Evolutionary conservation across 2,797 vertebrate species (phyloP).

Genomic region (Enteromius treurensis): DNA sequence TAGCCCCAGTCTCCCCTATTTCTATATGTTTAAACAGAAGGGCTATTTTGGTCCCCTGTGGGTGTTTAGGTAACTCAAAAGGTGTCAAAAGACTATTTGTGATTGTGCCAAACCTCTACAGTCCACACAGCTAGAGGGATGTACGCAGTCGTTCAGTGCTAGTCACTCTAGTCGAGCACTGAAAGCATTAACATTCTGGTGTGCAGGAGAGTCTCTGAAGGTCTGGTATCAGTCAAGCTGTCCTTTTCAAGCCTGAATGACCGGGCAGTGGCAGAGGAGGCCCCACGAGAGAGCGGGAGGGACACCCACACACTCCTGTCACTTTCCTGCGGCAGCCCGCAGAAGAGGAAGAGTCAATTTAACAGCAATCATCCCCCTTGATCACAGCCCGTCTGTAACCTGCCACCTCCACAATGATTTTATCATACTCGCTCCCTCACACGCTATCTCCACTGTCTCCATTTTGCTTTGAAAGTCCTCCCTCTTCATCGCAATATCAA

Average conservation of each 20-base stretch:
- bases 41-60: constrained; percentile 73
- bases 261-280: constrained; percentile 57
- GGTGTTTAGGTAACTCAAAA: constrained; percentile 77
- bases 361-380: constrained; percentile 73
- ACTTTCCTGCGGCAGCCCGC: constrained; percentile 33
- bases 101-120: background rate
- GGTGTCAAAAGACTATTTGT: background rate
- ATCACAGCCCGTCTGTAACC: constrained; percentile 76
- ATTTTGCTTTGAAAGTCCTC: constrained; percentile 32
- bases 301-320: constrained; percentile 41
- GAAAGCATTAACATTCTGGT: constrained; percentile 64
- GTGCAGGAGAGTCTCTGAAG: constrained; percentile 64
- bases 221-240: constrained; percentile 69
- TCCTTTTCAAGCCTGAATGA: constrained; percentile 67
- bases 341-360: constrained; percentile 73
- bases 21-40: constrained; percentile 41
- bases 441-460: constrained; percentile 33
- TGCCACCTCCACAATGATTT: constrained; percentile 79
- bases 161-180: constrained; percentile 22
- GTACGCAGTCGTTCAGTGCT: background rate
- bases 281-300: constrained; percentile 49
- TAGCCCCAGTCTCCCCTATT: background rate
- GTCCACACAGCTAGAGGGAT: background rate
- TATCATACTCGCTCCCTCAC: constrained; percentile 63
- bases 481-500: constrained; percentile 13